A percentile compares a stretch with the other conserved stretches of the same genome.
Evolutionary conservation across 2,888 invertebrate genomes (phyloP).

Genomic region (Serripes groenlandicus): DNA sequence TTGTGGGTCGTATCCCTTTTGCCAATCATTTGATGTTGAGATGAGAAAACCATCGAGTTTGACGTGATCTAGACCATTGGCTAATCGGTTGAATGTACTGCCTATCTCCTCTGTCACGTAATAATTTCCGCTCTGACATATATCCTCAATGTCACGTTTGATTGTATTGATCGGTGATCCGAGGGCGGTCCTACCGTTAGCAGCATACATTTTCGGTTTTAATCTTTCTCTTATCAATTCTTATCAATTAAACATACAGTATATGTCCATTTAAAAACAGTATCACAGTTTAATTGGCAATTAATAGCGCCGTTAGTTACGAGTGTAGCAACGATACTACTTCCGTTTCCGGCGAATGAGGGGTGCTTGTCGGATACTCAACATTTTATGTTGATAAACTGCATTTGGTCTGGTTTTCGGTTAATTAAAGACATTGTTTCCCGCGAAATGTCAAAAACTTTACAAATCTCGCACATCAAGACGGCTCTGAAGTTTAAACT

Average conservation of each 20-base stretch:
- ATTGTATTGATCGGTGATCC: conserved; percentile 57
- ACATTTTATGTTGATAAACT: background rate
- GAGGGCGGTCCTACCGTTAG: conserved; percentile 55
- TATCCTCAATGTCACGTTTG: conserved; percentile 73
- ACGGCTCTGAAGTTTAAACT: too few species aligned
- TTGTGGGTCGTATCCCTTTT: conserved; percentile 67
- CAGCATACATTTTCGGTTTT: conserved; percentile 54
- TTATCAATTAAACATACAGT: conserved; percentile 7
- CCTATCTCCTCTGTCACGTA: conserved; percentile 84
- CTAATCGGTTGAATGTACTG: conserved; percentile 78
- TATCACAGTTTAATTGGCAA: conserved; percentile 53
- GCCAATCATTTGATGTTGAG: conserved; percentile 78
- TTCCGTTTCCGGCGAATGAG: conserved; percentile 57
- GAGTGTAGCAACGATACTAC: conserved; percentile 57
- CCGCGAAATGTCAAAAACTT: background rate
- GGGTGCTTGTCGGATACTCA: conserved; percentile 25
- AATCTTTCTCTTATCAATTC: background rate
- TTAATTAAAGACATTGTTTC: background rate
- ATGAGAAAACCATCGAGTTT: conserved; percentile 81
- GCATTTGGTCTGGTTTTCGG: background rate
- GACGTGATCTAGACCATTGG: conserved; percentile 83
- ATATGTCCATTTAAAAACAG: conserved; percentile 14
- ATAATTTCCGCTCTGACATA: conserved; percentile 79
- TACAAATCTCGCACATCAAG: too few species aligned
- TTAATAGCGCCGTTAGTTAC: conserved; percentile 69